Evolutionary conservation across 2,888 invertebrate genomes (phyloP).

Genomic region (Dexiosoma caninum): DNA sequence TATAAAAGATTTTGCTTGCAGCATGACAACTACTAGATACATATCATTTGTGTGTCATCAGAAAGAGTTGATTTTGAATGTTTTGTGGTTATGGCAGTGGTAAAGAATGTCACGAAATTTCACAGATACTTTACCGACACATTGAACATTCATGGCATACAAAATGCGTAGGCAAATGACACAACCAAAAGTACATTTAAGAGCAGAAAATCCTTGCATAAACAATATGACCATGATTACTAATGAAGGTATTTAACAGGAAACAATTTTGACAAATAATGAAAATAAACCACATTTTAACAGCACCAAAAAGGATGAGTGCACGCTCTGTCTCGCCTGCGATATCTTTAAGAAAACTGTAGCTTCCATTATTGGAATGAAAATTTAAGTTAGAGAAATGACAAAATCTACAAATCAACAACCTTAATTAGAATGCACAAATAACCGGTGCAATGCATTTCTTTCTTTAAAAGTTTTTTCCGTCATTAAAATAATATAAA

Average conservation of each 20-base stretch:
- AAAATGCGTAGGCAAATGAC: slow-evolving; percentile 7
- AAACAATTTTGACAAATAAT: slow-evolving; percentile 45
- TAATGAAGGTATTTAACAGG: slow-evolving; percentile 61
- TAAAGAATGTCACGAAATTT: slow-evolving; percentile 54
- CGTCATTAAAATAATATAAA: no score
- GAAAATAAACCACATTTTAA: slow-evolving; percentile 20
- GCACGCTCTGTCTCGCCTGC: not conserved
- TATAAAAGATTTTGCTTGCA: slow-evolving; percentile 10
- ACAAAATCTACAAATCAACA: no score
- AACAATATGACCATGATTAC: slow-evolving; percentile 53
- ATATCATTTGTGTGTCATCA: not conserved
- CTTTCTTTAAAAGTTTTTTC: no score
- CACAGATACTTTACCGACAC: slow-evolving; percentile 23
- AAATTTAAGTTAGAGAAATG: not conserved
- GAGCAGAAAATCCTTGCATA: not conserved
- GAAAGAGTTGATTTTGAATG: slow-evolving; percentile 50
- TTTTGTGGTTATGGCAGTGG: slow-evolving; percentile 37
- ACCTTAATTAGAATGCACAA: no score
- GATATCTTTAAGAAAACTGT: not conserved
- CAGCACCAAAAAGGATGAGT: no score
- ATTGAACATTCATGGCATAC: slow-evolving; percentile 25
- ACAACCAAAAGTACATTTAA: slow-evolving; percentile 5
- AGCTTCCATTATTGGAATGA: not conserved
- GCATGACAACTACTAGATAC: not conserved
- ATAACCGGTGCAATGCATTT: no score